Conservation (phyloP, 2,888 invertebrate species). For the Polydrusus tereticollis region DNA sequence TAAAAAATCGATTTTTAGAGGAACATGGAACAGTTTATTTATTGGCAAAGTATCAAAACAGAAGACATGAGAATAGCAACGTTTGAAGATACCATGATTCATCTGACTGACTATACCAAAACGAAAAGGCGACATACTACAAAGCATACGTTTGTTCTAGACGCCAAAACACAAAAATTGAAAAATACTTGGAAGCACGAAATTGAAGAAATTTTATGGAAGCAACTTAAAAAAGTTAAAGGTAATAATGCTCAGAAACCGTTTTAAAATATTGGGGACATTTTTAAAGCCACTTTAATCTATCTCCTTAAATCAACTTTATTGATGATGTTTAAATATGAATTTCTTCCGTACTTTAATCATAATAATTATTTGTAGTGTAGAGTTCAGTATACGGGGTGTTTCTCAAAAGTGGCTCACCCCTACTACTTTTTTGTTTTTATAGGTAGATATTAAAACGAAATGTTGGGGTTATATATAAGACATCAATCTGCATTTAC, state of each 20-base stretch:
- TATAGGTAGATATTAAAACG: no score
- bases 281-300: no score
- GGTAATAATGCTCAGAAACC: constrained; percentile 50
- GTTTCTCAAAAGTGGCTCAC: no score
- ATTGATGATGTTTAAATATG: no score
- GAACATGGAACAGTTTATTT: constrained; percentile 58
- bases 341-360: no score
- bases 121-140: constrained; percentile 53
- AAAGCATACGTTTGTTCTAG: constrained; percentile 56
- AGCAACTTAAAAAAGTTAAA: constrained; percentile 60
- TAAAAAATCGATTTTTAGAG: constrained; percentile 44
- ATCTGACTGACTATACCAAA: constrained; percentile 59
- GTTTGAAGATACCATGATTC: constrained; percentile 57
- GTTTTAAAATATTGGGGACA: neutral
- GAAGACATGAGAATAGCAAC: constrained; percentile 60
- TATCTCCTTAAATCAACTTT: no score
- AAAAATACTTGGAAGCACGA: constrained; percentile 59
- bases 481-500: no score
- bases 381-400: no score
- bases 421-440: no score
- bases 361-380: no score
- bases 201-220: constrained; percentile 61
- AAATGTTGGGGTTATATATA: no score
- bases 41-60: constrained; percentile 59
- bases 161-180: constrained; percentile 58